phyloP scores from a whole-genome alignment of 2,888 invertebrate genomes.

The Pterobdella sp. region DNA sequence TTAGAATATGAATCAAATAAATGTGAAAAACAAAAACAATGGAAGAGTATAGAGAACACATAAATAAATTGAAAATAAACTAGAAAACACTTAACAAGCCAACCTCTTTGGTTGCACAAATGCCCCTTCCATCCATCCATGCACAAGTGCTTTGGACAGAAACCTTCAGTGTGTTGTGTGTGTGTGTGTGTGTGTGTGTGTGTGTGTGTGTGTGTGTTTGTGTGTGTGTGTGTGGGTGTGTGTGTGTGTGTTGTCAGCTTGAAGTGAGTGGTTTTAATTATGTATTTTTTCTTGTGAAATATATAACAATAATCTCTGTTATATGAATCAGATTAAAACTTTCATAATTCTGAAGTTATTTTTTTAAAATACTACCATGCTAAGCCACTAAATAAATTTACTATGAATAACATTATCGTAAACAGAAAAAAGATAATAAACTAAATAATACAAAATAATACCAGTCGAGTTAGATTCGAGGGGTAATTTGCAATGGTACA shows the following conservation, averaged over 20 bases:
- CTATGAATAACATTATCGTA: too few species aligned
- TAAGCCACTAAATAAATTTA: too few species aligned
- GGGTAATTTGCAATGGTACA: background rate
- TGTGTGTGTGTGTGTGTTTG: background rate
- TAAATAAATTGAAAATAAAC: too few species aligned
- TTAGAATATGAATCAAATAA: background rate
- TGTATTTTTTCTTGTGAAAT: background rate
- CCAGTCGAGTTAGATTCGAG: background rate
- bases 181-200: constrained; percentile 1
- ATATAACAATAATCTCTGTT: too few species aligned
- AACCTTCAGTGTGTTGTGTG: background rate
- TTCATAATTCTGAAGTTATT: too few species aligned
- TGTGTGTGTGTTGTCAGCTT: background rate
- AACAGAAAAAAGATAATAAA: too few species aligned
- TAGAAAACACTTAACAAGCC: too few species aligned
- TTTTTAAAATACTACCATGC: too few species aligned
- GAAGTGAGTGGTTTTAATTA: background rate
- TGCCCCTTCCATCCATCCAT: background rate
- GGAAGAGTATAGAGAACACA: too few species aligned
- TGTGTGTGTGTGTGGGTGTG: background rate
- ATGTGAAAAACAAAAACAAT: background rate
- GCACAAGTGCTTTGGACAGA: background rate
- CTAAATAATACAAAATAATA: too few species aligned
- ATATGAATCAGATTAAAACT: too few species aligned
- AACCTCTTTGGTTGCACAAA: background rate